Conservation (phyloP, 53 echinoderm and acorn worm species). For the Astropecten irregularis region DNA sequence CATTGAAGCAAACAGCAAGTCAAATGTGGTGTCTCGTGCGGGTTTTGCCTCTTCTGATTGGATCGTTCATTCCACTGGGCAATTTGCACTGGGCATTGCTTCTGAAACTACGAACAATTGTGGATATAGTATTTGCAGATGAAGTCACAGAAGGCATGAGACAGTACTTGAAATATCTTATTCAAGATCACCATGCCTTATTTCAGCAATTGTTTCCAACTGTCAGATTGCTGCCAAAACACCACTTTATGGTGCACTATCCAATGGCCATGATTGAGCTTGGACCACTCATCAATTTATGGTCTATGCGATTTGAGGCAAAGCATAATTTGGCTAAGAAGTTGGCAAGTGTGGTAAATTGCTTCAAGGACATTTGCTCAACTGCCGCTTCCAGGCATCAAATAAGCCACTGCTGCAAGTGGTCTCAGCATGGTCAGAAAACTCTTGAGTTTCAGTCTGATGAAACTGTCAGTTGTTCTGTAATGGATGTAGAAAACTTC, state of each 20-base stretch:
- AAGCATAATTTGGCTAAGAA: conserved; percentile 64
- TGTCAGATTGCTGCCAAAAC: conserved; percentile 43
- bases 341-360: conserved; percentile 28
- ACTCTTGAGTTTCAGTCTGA: neutral
- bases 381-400: conserved; percentile 50
- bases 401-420: conserved; percentile 21
- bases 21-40: conserved; percentile 72
- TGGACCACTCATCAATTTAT: conserved; percentile 52
- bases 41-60: conserved; percentile 39
- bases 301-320: conserved; percentile 71
- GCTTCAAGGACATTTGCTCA: conserved; percentile 53
- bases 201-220: conserved; percentile 34
- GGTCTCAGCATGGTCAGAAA: neutral
- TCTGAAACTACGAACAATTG: neutral
- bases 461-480: neutral
- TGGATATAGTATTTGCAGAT: conserved; percentile 60
- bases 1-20: conserved; percentile 45
- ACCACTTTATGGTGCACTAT: conserved; percentile 65
- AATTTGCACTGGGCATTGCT: conserved; percentile 1
- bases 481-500: neutral
- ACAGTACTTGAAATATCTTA: conserved; percentile 37
- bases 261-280: conserved; percentile 37
- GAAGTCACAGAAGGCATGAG: neutral
- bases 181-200: conserved; percentile 58
- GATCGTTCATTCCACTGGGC: neutral